Evolutionary conservation across 2,888 invertebrate genomes (phyloP).

Genomic region (Dorcus parallelipipedus): DNA sequence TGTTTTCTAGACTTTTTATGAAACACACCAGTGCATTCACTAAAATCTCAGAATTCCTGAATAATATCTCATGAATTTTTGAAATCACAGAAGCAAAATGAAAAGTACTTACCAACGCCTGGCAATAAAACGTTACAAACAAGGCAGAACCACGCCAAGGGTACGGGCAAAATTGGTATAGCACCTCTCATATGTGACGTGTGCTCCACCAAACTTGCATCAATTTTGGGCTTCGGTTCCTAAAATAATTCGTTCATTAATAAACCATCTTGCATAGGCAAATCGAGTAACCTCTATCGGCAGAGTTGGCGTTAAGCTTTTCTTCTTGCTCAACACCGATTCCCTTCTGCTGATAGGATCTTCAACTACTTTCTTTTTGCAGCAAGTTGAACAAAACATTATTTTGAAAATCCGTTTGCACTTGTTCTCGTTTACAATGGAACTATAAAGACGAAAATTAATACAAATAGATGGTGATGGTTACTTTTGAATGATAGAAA

Average conservation of each 20-base stretch:
- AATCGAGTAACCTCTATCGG: not conserved
- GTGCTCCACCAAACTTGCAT: slow-evolving; percentile 74
- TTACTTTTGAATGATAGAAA: not conserved
- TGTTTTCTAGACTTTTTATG: no score
- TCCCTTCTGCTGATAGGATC: slow-evolving; percentile 58
- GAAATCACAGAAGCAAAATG: no score
- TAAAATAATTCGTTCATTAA: slow-evolving; percentile 39
- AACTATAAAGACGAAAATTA: slow-evolving; percentile 7
- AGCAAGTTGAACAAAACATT: slow-evolving; percentile 35
- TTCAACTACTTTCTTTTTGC: slow-evolving; percentile 32
- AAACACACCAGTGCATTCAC: no score
- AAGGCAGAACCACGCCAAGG: slow-evolving; percentile 84
- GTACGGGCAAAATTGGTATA: slow-evolving; percentile 85
- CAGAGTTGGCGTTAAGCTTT: slow-evolving; percentile 57
- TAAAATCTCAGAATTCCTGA: no score
- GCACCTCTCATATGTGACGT: slow-evolving; percentile 87
- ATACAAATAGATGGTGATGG: not conserved
- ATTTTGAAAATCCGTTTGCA: slow-evolving; percentile 34
- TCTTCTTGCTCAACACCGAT: slow-evolving; percentile 64
- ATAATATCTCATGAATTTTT: no score
- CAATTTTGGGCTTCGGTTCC: slow-evolving; percentile 75
- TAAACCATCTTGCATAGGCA: not conserved
- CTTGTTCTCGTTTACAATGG: slow-evolving; percentile 15
- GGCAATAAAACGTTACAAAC: slow-evolving; percentile 77
- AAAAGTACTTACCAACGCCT: slow-evolving; percentile 62